These are phyloP conservation scores for Cheilosia pagana DNA, from an alignment of 2,888 invertebrate genomes.

Conservation along the genomic window DNA sequence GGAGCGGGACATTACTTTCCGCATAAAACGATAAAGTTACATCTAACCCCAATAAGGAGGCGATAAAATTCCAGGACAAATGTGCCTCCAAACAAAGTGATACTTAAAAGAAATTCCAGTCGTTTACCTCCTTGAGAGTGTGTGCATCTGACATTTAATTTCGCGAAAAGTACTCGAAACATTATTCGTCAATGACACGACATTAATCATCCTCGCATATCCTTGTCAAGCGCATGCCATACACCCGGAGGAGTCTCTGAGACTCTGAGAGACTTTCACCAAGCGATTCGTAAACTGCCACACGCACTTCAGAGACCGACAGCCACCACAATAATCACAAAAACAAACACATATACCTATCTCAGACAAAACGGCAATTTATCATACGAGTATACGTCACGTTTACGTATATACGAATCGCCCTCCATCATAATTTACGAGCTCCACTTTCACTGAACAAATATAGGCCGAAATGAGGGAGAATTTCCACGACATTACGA, in stretches of 20 bases:
- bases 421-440: slow-evolving; percentile 39
- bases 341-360: slow-evolving; percentile 27
- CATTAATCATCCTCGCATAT: slow-evolving; percentile 52
- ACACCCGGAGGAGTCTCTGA: too few relatives aligned
- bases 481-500: slow-evolving; percentile 27
- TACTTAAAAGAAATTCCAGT: slow-evolving; percentile 9
- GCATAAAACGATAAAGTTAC: too few relatives aligned
- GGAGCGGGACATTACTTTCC: too few relatives aligned
- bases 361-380: slow-evolving; percentile 41
- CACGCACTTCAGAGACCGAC: slow-evolving; percentile 25
- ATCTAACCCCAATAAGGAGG: too few relatives aligned
- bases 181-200: slow-evolving; percentile 14
- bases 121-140: background rate
- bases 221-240: slow-evolving; percentile 19
- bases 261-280: slow-evolving; percentile 2
- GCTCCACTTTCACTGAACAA: background rate
- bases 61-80: too few relatives aligned
- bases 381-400: slow-evolving; percentile 61
- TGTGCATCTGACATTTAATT: slow-evolving; percentile 54
- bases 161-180: slow-evolving; percentile 24
- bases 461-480: slow-evolving; percentile 15
- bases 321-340: slow-evolving; percentile 30
- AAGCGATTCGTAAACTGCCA: slow-evolving; percentile 40
- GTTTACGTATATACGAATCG: slow-evolving; percentile 10
- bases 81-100: background rate